Percentiles rank a stretch among this genome's conserved stretches.
Evolutionary conservation across 2,113 vertebrate species (phyloP).

Genomic region (Anguilla rostrata): DNA sequence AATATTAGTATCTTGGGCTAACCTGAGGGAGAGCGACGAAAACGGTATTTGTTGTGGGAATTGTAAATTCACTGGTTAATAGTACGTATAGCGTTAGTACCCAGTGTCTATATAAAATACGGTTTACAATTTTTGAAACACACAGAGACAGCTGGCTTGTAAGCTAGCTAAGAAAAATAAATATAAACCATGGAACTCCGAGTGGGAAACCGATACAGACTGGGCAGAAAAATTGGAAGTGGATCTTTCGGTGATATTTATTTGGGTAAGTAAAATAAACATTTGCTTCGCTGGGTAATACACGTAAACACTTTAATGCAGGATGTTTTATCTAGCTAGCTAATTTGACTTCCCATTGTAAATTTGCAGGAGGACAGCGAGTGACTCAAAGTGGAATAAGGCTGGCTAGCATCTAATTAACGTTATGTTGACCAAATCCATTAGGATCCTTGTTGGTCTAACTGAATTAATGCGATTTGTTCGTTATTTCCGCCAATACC

Average conservation of each 20-base stretch:
- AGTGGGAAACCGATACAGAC: conserved; percentile 94
- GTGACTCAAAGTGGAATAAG: neutral
- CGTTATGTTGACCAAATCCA: neutral
- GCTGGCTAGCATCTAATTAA: neutral
- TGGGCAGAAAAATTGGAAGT: conserved; percentile 97
- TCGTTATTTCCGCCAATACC: neutral
- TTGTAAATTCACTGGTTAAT: conserved; percentile 8
- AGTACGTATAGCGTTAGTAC: neutral
- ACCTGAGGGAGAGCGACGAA: conserved; percentile 19
- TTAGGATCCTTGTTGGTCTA: neutral
- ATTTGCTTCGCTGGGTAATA: neutral
- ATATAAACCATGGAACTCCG: conserved; percentile 83
- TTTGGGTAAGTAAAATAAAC: conserved; percentile 77
- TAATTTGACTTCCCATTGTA: neutral
- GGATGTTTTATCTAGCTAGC: neutral
- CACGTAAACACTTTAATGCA: neutral
- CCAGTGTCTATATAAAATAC: conserved; percentile 6
- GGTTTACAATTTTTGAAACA: conserved; percentile 11
- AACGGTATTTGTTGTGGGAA: conserved; percentile 18
- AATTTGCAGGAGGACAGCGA: neutral
- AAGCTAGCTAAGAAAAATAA: conserved; percentile 53
- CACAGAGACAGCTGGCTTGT: conserved; percentile 56
- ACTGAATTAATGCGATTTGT: neutral
- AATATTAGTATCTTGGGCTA: conserved; percentile 37
- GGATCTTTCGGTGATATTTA: conserved; percentile 98